phyloP scores from a whole-genome alignment of 2,888 invertebrate species.

The Hylaea fasciaria region DNA sequence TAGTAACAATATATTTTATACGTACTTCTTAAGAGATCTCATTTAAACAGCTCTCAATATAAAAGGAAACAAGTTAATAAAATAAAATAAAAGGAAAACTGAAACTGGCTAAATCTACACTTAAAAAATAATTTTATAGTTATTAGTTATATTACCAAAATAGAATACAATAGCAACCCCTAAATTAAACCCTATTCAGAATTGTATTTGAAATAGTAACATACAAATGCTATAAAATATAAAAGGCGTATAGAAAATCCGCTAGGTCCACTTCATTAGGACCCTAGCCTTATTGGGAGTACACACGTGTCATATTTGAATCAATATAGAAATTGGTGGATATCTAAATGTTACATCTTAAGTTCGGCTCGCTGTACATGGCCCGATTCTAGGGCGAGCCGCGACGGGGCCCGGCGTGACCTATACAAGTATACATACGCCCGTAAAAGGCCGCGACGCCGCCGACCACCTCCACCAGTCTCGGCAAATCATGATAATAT shows the following conservation, averaged over 20 bases:
- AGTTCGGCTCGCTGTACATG: conserved; percentile 58
- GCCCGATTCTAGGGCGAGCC: conserved; percentile 54
- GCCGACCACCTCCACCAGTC: conserved; percentile 63
- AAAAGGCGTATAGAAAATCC: not conserved
- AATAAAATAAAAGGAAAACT: too few species aligned
- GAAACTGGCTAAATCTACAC: too few species aligned
- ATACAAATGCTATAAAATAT: not conserved
- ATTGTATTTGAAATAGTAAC: not conserved
- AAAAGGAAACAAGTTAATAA: too few species aligned
- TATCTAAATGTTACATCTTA: conserved; percentile 46
- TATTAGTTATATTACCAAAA: too few species aligned
- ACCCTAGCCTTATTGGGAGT: not conserved
- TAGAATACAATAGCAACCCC: too few species aligned
- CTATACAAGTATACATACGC: too few species aligned
- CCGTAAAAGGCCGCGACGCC: conserved; percentile 73
- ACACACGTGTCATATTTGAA: conserved; percentile 30
- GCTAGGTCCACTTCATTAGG: not conserved
- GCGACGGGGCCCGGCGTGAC: conserved; percentile 58
- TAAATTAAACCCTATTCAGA: too few species aligned
- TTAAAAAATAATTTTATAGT: too few species aligned
- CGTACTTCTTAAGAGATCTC: too few species aligned
- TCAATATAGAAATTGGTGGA: conserved; percentile 36
- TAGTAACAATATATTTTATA: too few species aligned
- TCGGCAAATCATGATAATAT: conserved; percentile 71
- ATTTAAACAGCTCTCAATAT: too few species aligned